A percentile compares a stretch with the other conserved stretches of the same genome.
Conservation (phyloP, 1,140 invertebrate genomes). For the Spodoptera frugiperda region DNA sequence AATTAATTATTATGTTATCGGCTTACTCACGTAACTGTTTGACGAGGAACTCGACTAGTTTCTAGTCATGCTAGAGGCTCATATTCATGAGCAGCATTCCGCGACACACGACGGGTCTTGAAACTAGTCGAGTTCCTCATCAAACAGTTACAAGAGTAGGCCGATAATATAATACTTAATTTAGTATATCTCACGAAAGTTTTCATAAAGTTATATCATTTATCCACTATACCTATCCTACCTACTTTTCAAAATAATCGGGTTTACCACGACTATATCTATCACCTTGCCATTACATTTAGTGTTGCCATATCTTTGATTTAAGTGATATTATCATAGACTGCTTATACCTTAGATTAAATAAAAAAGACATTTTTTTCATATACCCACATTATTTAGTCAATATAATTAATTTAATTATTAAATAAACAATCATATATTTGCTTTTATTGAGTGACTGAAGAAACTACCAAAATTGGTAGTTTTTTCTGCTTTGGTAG, state of each 20-base stretch:
- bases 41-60: too few relatives aligned
- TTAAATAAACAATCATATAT: neutral
- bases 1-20: too few relatives aligned
- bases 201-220: too few relatives aligned
- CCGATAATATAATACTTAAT: too few relatives aligned
- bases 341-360: slow-evolving; percentile 63
- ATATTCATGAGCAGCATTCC: too few relatives aligned
- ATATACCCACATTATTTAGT: slow-evolving; percentile 31
- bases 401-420: slow-evolving; percentile 16
- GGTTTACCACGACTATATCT: neutral
- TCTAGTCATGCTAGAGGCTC: too few relatives aligned
- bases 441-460: slow-evolving; percentile 20
- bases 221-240: too few relatives aligned
- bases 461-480: neutral
- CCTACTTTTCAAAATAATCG: slow-evolving; percentile 7
- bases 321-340: slow-evolving; percentile 71
- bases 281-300: slow-evolving; percentile 40
- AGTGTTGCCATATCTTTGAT: slow-evolving; percentile 64
- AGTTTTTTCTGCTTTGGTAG: slow-evolving; percentile 7
- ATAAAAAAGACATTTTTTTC: slow-evolving; percentile 66
- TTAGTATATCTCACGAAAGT: too few relatives aligned
- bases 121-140: too few relatives aligned
- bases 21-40: too few relatives aligned
- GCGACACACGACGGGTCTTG: too few relatives aligned
- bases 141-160: too few relatives aligned